phyloP scores from a whole-genome alignment of 2,888 invertebrate species.

The Argynnis bischoffii region DNA sequence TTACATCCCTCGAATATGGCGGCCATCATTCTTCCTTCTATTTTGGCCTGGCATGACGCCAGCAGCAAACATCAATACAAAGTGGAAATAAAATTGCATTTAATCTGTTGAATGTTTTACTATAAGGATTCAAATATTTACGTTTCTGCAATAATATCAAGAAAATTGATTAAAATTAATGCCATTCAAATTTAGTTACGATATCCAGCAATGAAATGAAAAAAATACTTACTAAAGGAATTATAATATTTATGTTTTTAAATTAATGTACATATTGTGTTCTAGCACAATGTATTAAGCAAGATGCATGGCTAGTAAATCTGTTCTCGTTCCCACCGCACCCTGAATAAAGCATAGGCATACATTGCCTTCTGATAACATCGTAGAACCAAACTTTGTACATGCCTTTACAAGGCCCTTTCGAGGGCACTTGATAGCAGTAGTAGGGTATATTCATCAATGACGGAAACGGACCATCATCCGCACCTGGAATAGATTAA shows the following conservation, averaged over 20 bases:
- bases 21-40: constrained; percentile 29
- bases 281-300: constrained; percentile 57
- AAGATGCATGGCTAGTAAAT: constrained; percentile 53
- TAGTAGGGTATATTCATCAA: constrained; percentile 68
- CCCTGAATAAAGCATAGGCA: constrained; percentile 73
- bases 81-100: constrained; percentile 22
- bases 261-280: constrained; percentile 47
- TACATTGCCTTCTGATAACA: constrained; percentile 61
- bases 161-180: no score
- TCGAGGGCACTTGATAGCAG: constrained; percentile 68
- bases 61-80: constrained; percentile 28
- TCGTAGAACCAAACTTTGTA: constrained; percentile 67
- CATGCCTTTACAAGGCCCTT: constrained; percentile 61
- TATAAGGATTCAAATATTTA: neutral
- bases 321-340: constrained; percentile 75
- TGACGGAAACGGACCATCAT: constrained; percentile 67
- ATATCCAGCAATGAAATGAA: neutral
- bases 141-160: no score
- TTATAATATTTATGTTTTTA: constrained; percentile 10
- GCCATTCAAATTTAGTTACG: no score
- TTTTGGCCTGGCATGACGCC: constrained; percentile 29
- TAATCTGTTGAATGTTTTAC: constrained; percentile 18
- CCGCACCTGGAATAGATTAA: constrained; percentile 58
- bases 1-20: constrained; percentile 22
- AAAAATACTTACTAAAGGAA: neutral